A percentile compares a stretch with the other conserved stretches of the same genome.
These are phyloP conservation scores for Crypturellus undulatus DNA, from an alignment of 2,113 vertebrate genomes.

Conservation along the genomic window DNA sequence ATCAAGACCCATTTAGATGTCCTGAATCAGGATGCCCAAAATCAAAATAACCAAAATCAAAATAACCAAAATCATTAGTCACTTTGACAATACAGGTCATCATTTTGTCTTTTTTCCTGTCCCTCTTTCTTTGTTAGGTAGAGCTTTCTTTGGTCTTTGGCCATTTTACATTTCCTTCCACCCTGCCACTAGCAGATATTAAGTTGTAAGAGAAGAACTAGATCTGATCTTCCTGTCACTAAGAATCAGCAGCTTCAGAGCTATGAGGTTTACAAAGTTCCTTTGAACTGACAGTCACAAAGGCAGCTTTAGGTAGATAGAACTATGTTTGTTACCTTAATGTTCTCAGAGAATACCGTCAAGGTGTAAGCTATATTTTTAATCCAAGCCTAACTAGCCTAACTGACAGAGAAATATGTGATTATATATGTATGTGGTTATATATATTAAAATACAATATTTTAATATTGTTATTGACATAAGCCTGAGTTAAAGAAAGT, in stretches of 20 bases:
- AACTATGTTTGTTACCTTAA: neutral
- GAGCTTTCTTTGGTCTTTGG: conserved; percentile 1
- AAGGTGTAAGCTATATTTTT: neutral
- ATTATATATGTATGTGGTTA: neutral
- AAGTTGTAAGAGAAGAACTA: conserved; percentile 13
- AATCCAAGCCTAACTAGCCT: neutral
- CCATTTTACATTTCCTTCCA: neutral
- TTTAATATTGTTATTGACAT: neutral
- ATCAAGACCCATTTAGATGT: neutral
- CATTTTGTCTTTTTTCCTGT: neutral
- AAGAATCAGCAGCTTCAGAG: conserved; percentile 5
- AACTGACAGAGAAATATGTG: neutral
- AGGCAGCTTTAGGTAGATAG: neutral
- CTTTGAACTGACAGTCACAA: neutral
- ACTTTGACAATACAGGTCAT: conserved; percentile 15
- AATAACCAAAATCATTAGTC: neutral
- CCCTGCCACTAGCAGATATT: neutral
- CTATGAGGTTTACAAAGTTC: neutral
- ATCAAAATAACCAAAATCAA: conserved; percentile 14
- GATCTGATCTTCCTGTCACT: conserved; percentile 29
- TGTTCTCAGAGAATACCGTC: neutral
- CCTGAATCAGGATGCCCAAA: neutral
- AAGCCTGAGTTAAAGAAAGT: neutral
- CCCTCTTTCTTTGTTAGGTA: neutral
- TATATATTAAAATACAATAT: neutral